phyloP scores from a whole-genome alignment of 2,888 invertebrate genomes.

The Scrobipalpa costella region DNA sequence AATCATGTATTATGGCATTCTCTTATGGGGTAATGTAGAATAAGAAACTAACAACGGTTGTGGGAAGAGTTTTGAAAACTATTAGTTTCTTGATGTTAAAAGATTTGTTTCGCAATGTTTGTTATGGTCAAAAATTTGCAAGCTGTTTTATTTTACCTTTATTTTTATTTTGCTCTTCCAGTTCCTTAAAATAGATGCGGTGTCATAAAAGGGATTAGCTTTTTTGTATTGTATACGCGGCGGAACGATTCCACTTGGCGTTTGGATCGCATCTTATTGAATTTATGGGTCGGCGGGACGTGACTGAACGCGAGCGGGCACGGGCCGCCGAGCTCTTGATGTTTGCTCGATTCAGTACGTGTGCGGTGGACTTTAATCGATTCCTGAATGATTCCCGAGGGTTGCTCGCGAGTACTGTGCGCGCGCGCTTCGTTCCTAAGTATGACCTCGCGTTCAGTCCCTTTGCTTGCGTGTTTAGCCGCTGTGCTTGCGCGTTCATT shows the following conservation, averaged over 20 bases:
- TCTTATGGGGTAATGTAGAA: neutral
- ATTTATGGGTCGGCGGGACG: conserved; percentile 64
- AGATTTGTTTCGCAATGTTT: no score
- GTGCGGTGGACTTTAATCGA: conserved; percentile 67
- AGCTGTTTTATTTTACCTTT: neutral
- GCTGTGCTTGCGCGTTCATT: no score
- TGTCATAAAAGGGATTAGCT: conserved; percentile 34
- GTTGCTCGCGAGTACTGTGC: conserved; percentile 38
- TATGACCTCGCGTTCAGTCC: no score
- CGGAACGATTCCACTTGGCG: conserved; percentile 56
- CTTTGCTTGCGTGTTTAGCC: no score
- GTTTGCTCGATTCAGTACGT: conserved; percentile 68
- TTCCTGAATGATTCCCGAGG: conserved; percentile 63
- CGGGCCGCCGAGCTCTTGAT: conserved; percentile 61
- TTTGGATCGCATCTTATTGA: conserved; percentile 69
- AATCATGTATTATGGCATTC: no score
- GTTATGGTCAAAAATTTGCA: no score
- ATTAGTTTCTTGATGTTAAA: no score
- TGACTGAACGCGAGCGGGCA: conserved; percentile 56
- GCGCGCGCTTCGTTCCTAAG: no score
- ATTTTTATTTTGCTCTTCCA: neutral
- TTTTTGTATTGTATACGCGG: conserved; percentile 42
- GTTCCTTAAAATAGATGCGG: neutral
- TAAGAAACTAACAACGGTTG: neutral
- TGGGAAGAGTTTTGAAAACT: no score